Evolutionary conservation across 2,797 vertebrate genomes (phyloP).

Genomic region (Urocyon cinereoargenteus): DNA sequence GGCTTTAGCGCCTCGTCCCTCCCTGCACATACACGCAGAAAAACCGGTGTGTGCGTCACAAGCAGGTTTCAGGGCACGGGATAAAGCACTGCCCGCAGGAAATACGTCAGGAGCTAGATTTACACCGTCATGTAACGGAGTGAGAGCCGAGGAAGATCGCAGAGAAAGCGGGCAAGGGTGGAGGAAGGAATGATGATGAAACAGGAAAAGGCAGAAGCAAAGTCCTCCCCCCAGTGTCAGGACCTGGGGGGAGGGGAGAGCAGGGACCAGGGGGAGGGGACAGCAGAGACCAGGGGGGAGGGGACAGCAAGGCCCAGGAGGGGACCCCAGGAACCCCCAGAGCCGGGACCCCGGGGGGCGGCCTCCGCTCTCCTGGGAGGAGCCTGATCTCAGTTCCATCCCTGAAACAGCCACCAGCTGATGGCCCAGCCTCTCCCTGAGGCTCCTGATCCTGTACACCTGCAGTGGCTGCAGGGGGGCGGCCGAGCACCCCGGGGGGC

Average conservation of each 20-base stretch:
- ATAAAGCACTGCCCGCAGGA: background rate
- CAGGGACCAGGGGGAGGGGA: accelerated
- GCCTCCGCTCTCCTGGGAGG: accelerated
- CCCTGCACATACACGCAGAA: accelerated
- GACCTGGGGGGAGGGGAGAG: background rate
- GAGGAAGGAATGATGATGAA: background rate
- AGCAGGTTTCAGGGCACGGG: background rate
- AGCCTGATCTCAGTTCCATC: accelerated
- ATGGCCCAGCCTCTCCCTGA: accelerated
- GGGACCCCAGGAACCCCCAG: too few relatives aligned
- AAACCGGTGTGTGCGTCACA: background rate
- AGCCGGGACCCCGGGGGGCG: too few relatives aligned
- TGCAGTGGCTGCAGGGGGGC: too few relatives aligned
- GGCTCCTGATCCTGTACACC: accelerated
- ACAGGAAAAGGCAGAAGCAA: background rate
- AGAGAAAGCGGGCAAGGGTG: background rate
- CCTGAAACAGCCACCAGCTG: accelerated
- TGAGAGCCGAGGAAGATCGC: background rate
- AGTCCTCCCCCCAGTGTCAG: accelerated
- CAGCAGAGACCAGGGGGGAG: too few relatives aligned
- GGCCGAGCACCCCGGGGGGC: background rate
- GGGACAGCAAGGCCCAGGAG: too few relatives aligned
- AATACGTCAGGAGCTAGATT: background rate
- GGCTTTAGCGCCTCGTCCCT: background rate
- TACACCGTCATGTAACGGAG: background rate